phyloP scores from a whole-genome alignment of 1,140 invertebrate genomes.

The Venustaconcha ellipsiformis region DNA sequence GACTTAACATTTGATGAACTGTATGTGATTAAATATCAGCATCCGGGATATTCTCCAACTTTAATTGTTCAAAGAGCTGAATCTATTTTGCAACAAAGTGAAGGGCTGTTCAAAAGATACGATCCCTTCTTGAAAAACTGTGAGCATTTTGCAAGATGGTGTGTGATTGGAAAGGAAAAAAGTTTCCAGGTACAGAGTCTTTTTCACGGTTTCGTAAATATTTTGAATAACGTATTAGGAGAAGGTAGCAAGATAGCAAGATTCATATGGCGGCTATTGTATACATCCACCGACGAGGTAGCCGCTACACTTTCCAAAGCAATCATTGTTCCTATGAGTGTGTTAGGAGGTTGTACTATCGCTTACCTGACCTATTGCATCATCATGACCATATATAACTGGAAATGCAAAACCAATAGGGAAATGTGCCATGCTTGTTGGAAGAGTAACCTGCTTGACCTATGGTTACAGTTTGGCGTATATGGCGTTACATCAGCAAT shows the following conservation, averaged over 20 bases:
- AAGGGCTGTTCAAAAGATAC: constrained; percentile 1
- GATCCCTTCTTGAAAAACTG: constrained; percentile 10
- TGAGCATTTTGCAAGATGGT: constrained; percentile 29
- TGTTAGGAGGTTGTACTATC: not conserved
- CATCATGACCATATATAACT: constrained; percentile 5
- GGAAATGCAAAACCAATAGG: constrained; percentile 1
- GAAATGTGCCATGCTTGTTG: constrained; percentile 9
- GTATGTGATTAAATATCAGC: constrained; percentile 8
- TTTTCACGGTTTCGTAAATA: not conserved
- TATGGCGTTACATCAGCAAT: constrained; percentile 6
- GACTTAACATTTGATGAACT: constrained; percentile 19
- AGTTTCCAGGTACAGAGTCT: constrained; percentile 13
- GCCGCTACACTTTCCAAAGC: not conserved
- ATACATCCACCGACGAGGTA: constrained; percentile 7
- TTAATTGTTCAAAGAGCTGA: constrained; percentile 15
- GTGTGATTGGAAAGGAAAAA: constrained; percentile 12
- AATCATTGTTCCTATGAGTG: not conserved
- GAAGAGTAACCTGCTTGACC: constrained; percentile 7
- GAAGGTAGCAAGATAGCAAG: constrained; percentile 2
- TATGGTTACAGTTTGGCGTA: constrained; percentile 18
- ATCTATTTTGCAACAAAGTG: constrained; percentile 4
- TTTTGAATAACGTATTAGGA: not conserved
- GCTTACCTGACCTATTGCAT: constrained; percentile 16
- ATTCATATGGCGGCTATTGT: not conserved
- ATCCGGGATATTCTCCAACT: constrained; percentile 3